A percentile compares a stretch with the other conserved stretches of the same genome.
These are phyloP conservation scores for Leptonema lineaticorne DNA, from an alignment of 1,140 invertebrate species.

Conservation along the genomic window DNA sequence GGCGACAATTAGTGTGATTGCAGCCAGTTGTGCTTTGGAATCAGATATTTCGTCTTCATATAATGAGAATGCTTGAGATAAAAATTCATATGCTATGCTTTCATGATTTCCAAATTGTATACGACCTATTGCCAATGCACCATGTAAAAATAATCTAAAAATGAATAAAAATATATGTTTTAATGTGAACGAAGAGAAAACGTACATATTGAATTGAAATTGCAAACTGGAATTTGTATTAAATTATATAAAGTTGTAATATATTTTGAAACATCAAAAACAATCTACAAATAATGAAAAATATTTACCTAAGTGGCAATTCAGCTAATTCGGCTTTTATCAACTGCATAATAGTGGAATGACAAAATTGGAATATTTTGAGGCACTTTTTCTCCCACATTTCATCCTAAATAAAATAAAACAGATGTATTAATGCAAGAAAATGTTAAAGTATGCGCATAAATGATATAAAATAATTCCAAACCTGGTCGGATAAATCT, in stretches of 20 bases:
- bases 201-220: no score
- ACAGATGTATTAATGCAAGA: not conserved
- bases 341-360: conserved; percentile 89
- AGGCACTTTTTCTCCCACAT: conserved; percentile 98
- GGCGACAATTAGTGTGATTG: conserved; percentile 93
- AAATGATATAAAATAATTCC: not conserved
- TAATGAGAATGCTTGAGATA: conserved; percentile 96
- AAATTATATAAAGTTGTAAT: no score
- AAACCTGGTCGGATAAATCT: conserved; percentile 70
- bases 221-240: not conserved
- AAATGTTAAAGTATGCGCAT: not conserved
- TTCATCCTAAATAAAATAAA: conserved; percentile 69
- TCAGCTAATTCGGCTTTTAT: conserved; percentile 94
- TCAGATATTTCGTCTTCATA: conserved; percentile 99
- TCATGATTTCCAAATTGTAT: conserved; percentile 94
- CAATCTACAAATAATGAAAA: not conserved
- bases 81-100: conserved; percentile 96
- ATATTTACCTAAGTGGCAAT: conserved; percentile 72
- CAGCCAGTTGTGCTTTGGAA: conserved; percentile 93
- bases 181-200: not conserved
- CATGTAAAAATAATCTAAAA: conserved; percentile 82
- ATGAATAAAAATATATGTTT: conserved; percentile 10
- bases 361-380: conserved; percentile 98
- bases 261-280: not conserved
- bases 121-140: conserved; percentile 88